A percentile compares a stretch with the other conserved stretches of the same genome.
These are phyloP conservation scores for Corydoras sp. DNA, from an alignment of 2,113 vertebrate genomes.

Conservation along the genomic window DNA sequence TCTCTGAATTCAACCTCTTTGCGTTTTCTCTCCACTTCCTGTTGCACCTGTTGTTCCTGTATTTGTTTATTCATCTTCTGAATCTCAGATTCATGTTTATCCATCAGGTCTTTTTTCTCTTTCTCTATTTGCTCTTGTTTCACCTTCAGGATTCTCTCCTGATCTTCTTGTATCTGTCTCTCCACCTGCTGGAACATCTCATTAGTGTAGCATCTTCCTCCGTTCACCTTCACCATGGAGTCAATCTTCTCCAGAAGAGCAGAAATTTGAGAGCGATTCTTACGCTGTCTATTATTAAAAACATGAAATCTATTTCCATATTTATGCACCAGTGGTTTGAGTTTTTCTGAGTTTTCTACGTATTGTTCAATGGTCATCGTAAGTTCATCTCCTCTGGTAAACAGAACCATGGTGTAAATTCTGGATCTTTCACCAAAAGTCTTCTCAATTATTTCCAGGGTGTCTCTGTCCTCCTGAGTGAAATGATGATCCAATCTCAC, in stretches of 20 bases:
- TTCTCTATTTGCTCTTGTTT: constrained; percentile 1
- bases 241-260: constrained; percentile 49
- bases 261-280: constrained; percentile 35
- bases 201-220: constrained; percentile 42
- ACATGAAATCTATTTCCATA: constrained; percentile 45
- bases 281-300: constrained; percentile 50
- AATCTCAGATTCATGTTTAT: constrained; percentile 65
- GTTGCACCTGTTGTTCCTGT: neutral
- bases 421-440: constrained; percentile 46
- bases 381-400: constrained; percentile 56
- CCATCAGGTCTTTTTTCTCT: constrained; percentile 2
- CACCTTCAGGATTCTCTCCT: neutral
- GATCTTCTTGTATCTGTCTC: neutral
- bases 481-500: constrained; percentile 41
- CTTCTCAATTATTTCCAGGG: constrained; percentile 33
- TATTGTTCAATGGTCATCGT: constrained; percentile 33
- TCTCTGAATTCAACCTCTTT: neutral
- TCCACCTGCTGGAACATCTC: constrained; percentile 45
- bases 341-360: constrained; percentile 18
- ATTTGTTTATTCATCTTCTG: constrained; percentile 57
- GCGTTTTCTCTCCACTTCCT: constrained; percentile 17
- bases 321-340: constrained; percentile 12
- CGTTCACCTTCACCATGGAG: constrained; percentile 31
- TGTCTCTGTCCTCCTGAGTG: constrained; percentile 42
- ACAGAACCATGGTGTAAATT: constrained; percentile 53